phyloP scores from a whole-genome alignment of 2,113 vertebrate genomes.

The Oryzias celebensis region DNA sequence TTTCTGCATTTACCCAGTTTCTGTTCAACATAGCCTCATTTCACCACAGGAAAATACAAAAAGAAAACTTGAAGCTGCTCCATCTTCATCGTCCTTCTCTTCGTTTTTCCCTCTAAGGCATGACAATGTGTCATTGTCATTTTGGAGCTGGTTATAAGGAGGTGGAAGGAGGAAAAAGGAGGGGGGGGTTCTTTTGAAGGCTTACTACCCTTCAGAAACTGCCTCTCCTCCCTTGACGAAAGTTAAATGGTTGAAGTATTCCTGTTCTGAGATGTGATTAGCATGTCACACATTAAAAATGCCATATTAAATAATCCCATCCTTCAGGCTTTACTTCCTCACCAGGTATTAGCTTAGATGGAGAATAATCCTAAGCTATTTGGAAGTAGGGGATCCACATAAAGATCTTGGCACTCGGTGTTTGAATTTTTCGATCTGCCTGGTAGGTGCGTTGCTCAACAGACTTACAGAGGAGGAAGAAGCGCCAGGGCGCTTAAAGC shows the following conservation, averaged over 20 bases:
- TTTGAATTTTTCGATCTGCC: constrained; percentile 91
- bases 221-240: constrained; percentile 71
- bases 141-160: constrained; percentile 67
- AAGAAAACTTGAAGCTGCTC: constrained; percentile 38
- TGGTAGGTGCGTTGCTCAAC: constrained; percentile 80
- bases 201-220: constrained; percentile 53
- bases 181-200: constrained; percentile 57
- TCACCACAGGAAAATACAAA: neutral
- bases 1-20: too few relatives aligned
- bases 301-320: constrained; percentile 99
- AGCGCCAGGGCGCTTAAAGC: constrained; percentile 46
- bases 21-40: too few relatives aligned
- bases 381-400: constrained; percentile 89
- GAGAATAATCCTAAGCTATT: constrained; percentile 98
- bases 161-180: constrained; percentile 1
- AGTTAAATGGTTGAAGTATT: constrained; percentile 87
- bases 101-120: constrained; percentile 26
- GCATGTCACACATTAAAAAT: constrained; percentile 94
- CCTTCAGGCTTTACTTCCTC: constrained; percentile 99
- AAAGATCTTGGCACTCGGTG: constrained; percentile 95
- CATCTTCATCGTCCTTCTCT: constrained; percentile 19
- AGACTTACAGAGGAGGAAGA: constrained; percentile 58
- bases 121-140: constrained; percentile 77
- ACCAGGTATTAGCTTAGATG: constrained; percentile 98
- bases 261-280: constrained; percentile 92